These are phyloP conservation scores for Fratercula arctica DNA, from an alignment of 2,797 vertebrate species.

Conservation along the genomic window DNA sequence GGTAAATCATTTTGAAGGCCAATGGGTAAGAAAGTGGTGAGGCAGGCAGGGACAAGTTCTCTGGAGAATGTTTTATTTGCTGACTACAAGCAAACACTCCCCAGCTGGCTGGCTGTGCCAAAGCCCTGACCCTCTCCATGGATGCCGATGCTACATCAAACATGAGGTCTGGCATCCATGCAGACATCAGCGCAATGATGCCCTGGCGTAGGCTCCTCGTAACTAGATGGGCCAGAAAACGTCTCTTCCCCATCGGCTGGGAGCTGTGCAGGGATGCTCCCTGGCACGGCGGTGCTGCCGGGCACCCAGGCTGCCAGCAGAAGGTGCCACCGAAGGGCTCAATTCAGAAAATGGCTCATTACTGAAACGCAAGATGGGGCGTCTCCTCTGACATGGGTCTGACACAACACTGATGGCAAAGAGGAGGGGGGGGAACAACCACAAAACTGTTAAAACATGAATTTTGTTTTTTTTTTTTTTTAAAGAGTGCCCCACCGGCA, in stretches of 20 bases:
- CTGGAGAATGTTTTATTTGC: background rate
- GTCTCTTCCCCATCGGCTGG: background rate
- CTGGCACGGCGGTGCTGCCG: background rate
- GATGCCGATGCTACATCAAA: background rate
- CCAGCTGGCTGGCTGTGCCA: background rate
- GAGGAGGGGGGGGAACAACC: fast-evolving
- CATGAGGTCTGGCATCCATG: background rate
- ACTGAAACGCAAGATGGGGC: background rate
- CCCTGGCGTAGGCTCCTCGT: background rate
- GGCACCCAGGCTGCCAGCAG: background rate
- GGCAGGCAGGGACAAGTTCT: background rate
- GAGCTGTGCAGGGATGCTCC: background rate
- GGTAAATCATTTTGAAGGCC: background rate
- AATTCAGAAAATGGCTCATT: background rate
- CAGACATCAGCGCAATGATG: background rate
- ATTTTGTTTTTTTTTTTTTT: background rate
- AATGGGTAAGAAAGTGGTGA: background rate
- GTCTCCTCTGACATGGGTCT: background rate
- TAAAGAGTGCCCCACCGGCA: background rate
- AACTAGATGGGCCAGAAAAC: background rate
- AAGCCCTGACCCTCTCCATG: background rate
- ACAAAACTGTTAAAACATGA: background rate
- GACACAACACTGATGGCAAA: background rate
- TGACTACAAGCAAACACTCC: background rate
- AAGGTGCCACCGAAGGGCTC: background rate